These are phyloP conservation scores for Drosophila simulans DNA, from an alignment of 1,140 invertebrate genomes.

Conservation along the genomic window DNA sequence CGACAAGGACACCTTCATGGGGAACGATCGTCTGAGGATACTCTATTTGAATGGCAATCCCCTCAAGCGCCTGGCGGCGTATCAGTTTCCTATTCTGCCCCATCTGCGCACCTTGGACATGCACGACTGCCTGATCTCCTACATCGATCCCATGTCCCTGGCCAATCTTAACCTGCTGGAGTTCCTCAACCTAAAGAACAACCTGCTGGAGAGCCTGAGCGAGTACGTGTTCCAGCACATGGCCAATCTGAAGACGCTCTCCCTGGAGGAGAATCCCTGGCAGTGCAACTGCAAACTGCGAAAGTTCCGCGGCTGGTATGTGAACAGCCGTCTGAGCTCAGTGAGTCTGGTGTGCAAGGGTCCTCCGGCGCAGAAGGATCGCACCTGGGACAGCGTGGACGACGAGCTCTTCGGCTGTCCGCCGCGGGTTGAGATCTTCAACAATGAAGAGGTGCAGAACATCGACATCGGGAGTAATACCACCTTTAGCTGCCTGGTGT, in stretches of 20 bases:
- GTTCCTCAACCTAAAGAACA: conserved; percentile 89
- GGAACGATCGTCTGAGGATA: conserved; percentile 90
- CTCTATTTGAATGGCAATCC: conserved; percentile 90
- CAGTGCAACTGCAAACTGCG: conserved; percentile 93
- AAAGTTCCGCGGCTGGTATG: conserved; percentile 92
- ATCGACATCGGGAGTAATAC: conserved; percentile 90
- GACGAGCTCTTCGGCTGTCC: conserved; percentile 90
- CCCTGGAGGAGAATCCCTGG: conserved; percentile 95
- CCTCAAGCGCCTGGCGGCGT: conserved; percentile 86
- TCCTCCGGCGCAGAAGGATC: conserved; percentile 86
- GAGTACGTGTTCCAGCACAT: conserved; percentile 88
- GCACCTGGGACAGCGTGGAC: conserved; percentile 88
- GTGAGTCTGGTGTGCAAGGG: conserved; percentile 88
- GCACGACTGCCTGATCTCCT: conserved; percentile 90
- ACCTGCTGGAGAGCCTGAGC: conserved; percentile 88
- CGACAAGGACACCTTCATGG: conserved; percentile 89
- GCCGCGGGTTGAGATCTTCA: conserved; percentile 87
- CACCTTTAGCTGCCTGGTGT: conserved; percentile 91
- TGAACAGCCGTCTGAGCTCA: conserved; percentile 88
- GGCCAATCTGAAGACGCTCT: conserved; percentile 90
- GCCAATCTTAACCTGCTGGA: conserved; percentile 88
- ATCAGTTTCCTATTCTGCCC: conserved; percentile 90
- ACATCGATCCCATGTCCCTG: conserved; percentile 90
- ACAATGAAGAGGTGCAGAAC: conserved; percentile 88
- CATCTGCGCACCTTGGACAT: conserved; percentile 90